Conservation (phyloP, 2,113 vertebrate species). For the Hippotragus niger region DNA sequence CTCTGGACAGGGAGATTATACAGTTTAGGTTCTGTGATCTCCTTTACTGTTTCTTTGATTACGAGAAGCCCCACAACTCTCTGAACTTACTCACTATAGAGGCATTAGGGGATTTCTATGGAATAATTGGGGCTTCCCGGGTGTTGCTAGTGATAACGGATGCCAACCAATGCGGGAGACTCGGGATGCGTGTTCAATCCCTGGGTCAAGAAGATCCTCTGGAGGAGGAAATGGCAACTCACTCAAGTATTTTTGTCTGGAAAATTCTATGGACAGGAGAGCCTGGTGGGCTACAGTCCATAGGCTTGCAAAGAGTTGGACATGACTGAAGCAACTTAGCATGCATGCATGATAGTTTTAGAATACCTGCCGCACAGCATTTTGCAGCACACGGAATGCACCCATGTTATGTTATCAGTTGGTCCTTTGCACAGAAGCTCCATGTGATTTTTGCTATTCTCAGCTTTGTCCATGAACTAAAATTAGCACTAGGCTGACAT, state of each 20-base stretch:
- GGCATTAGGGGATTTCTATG: neutral
- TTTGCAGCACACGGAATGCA: neutral
- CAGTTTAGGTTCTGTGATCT: neutral
- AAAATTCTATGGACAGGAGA: neutral
- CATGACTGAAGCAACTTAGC: neutral
- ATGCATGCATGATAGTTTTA: neutral
- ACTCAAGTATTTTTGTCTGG: neutral
- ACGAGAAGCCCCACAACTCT: neutral
- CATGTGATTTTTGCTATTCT: constrained; percentile 84
- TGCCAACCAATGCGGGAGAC: neutral
- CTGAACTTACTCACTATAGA: neutral
- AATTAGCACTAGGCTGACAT: constrained; percentile 83
- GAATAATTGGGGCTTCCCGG: neutral
- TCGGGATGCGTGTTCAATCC: neutral
- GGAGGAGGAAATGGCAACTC: neutral
- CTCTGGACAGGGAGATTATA: neutral
- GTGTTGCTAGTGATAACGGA: neutral
- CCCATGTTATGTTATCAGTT: neutral
- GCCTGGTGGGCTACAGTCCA: neutral
- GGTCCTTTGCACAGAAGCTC: constrained; percentile 47
- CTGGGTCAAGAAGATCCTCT: neutral
- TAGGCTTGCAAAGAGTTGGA: neutral
- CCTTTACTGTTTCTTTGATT: neutral
- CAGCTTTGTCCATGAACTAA: constrained; percentile 78
- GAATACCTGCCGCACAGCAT: neutral